phyloP scores from a whole-genome alignment of 2,113 vertebrate species.

The Cephalopholis sonnerati region DNA sequence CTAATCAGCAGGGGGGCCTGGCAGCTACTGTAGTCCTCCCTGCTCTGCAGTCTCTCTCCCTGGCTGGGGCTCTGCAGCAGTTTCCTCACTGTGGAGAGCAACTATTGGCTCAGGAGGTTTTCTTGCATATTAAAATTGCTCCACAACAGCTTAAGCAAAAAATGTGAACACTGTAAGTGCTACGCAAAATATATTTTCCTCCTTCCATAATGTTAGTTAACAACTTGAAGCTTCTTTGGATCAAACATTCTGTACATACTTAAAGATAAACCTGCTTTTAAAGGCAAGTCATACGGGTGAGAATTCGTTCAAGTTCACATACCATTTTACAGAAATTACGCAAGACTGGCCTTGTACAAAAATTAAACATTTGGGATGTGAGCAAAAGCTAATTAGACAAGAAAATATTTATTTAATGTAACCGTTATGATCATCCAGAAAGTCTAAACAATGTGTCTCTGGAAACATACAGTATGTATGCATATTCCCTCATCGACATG shows the following conservation, averaged over 20 bases:
- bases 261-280: neutral
- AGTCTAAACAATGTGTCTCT: neutral
- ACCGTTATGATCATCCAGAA: neutral
- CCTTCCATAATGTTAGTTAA: neutral
- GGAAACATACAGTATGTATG: neutral
- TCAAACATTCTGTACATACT: neutral
- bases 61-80: slow-evolving; percentile 62
- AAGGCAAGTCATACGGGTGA: neutral
- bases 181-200: neutral
- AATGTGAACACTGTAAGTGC: neutral
- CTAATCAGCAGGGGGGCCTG: slow-evolving; percentile 69
- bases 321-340: neutral
- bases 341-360: neutral
- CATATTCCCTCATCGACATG: neutral
- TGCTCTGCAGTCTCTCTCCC: slow-evolving; percentile 61
- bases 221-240: slow-evolving; percentile 6
- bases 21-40: slow-evolving; percentile 51
- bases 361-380: neutral
- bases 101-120: slow-evolving; percentile 40
- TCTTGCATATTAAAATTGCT: slow-evolving; percentile 50
- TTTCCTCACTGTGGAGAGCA: slow-evolving; percentile 43
- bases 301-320: neutral
- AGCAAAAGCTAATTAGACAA: neutral
- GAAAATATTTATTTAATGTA: neutral
- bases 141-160: slow-evolving; percentile 35